Base-by-base conservation (phyloP, 2,888 invertebrate species). In the Allacma fusca region DNA sequence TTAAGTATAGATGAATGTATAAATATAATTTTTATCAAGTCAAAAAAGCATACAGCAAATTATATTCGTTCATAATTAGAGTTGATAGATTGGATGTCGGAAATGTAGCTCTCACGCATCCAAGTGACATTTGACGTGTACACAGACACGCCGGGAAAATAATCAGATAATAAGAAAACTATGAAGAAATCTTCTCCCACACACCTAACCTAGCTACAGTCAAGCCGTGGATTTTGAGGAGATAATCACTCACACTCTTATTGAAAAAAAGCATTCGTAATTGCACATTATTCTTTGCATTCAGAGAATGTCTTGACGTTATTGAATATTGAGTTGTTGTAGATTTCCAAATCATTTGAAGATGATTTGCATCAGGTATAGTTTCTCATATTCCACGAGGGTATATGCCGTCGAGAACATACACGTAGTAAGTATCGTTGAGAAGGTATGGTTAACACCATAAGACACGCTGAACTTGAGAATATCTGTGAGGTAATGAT, bases 11-110 rank as follows among this genome's bases (percentile, higher is more conserved):
- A 23, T 62, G 1, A 65, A 23, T 28, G 16, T 26, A 28, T 21
- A 26, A 24, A 62, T 16, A 62, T 62, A 62, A 62, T 23, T 23
- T 26, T 24, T 62, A 23, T 23, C 62, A 62, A 62, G 62, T 62
- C 13, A 62, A 50, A 50, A 5, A 50, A 50, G 50, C 50, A 50
- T 50, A n/a, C n/a, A 19, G 16, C 50, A 50, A 50, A 50, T n/a
- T 2, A 50, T 50, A 2, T 50, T 50, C 50, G 19, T 50, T 34
- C 19, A 50, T 50, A 50, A 50, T 16, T 16, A 50, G n/a, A 50
- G 13, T 40, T 50, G 5, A 50, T 34, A 34, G 9, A 50, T n/a
- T 50, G 50, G 50, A 16, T 50, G 50, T 50, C 16, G n/a, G 13
- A 40, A 50, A 19, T 50, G 50, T n/a, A 16, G n/a, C 19, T 50